A percentile compares a stretch with the other conserved stretches of the same genome.
Conservation (phyloP, 2,113 vertebrate species). For the Austrofundulus limnaeus region DNA sequence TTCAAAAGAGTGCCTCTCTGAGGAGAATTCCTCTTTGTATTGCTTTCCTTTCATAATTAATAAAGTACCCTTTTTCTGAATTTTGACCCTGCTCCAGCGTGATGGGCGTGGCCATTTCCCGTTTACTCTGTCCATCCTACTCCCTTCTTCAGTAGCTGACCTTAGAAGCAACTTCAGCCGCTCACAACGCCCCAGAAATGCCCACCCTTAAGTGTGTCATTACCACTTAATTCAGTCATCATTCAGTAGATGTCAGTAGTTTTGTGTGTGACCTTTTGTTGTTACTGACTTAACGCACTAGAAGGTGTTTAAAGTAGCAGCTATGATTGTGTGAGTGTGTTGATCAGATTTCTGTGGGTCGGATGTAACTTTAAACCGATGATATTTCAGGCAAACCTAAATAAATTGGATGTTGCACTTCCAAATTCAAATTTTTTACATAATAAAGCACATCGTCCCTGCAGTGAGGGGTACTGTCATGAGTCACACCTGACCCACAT, state of each 20-base stretch:
- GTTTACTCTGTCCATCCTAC: no score
- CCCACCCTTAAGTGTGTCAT: conserved; percentile 64
- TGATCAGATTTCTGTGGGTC: conserved; percentile 13
- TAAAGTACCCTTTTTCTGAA: conserved; percentile 12
- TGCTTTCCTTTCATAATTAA: neutral
- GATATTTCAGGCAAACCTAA: neutral
- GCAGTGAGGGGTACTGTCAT: neutral
- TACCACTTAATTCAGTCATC: conserved; percentile 44
- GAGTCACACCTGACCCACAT: conserved; percentile 34
- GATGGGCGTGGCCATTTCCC: conserved; percentile 65
- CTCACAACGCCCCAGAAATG: conserved; percentile 40
- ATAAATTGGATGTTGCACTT: no score
- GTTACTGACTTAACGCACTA: neutral
- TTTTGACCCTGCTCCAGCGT: conserved; percentile 32
- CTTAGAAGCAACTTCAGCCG: conserved; percentile 60
- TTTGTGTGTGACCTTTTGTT: conserved; percentile 47
- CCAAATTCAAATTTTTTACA: neutral
- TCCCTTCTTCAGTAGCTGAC: conserved; percentile 57
- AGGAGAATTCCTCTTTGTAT: neutral
- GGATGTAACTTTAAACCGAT: conserved; percentile 29
- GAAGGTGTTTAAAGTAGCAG: conserved; percentile 13
- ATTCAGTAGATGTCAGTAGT: conserved; percentile 43
- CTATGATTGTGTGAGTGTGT: conserved; percentile 4
- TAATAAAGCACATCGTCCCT: no score
- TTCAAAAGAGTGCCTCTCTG: no score